phyloP scores from a whole-genome alignment of 2,888 invertebrate genomes.

The Griposia aprilina region DNA sequence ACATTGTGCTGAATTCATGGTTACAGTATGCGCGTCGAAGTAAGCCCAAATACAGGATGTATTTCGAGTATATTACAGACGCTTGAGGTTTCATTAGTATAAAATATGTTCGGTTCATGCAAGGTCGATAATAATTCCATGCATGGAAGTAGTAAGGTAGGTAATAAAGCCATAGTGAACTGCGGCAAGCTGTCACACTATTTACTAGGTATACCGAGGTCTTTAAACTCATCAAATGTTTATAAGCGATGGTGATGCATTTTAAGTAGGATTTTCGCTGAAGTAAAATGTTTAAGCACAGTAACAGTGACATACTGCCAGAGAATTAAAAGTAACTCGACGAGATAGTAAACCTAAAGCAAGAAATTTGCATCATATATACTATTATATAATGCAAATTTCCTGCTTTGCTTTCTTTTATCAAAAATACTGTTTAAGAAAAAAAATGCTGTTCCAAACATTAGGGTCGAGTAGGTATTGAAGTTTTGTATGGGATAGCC shows the following conservation, averaged over 20 bases:
- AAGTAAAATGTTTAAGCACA: neutral
- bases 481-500: too few relatives aligned
- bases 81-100: neutral
- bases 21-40: too few relatives aligned
- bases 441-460: too few relatives aligned
- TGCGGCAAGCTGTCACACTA: neutral
- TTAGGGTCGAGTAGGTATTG: too few relatives aligned
- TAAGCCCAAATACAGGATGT: too few relatives aligned
- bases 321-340: neutral
- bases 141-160: neutral
- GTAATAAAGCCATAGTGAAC: slow-evolving; percentile 17
- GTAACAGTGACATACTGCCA: neutral
- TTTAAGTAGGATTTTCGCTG: neutral
- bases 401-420: too few relatives aligned
- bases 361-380: neutral
- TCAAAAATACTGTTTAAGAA: too few relatives aligned
- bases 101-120: neutral
- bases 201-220: slow-evolving; percentile 4
- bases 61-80: slow-evolving; percentile 16
- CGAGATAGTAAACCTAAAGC: neutral
- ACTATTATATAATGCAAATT: too few relatives aligned
- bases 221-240: slow-evolving; percentile 19
- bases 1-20: too few relatives aligned
- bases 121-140: slow-evolving; percentile 16
- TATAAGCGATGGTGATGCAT: slow-evolving; percentile 20